Evolutionary conservation across 2,113 vertebrate species (phyloP).

Genomic region (Tachycineta bicolor): DNA sequence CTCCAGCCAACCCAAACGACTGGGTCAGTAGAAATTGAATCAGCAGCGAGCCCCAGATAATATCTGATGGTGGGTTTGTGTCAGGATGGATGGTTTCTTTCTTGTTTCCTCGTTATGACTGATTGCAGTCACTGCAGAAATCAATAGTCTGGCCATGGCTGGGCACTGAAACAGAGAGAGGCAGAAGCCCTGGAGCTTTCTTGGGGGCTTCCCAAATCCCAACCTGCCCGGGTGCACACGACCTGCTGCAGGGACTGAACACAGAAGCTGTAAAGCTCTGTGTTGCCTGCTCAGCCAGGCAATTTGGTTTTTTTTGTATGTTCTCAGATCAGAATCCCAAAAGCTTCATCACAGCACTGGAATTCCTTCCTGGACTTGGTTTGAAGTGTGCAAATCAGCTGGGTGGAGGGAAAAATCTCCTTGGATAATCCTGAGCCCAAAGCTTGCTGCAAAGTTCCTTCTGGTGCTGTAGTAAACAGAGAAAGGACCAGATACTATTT

Average conservation of each 20-base stretch:
- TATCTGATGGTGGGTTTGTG: conserved; percentile 59
- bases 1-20: neutral
- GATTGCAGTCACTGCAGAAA: conserved; percentile 61
- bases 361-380: neutral
- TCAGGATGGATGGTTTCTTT: conserved; percentile 41
- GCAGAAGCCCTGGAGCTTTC: conserved; percentile 29
- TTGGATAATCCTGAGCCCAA: neutral
- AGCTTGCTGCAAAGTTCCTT: neutral
- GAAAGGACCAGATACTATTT: neutral
- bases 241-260: neutral
- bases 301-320: neutral
- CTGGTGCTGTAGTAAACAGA: neutral
- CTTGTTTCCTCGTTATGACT: conserved; percentile 64
- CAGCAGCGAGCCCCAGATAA: conserved; percentile 29
- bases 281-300: neutral
- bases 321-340: neutral
- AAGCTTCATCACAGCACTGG: fast-evolving
- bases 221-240: neutral
- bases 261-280: neutral
- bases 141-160: conserved; percentile 65
- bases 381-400: neutral
- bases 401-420: neutral
- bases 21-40: conserved; percentile 75
- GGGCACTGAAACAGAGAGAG: conserved; percentile 25
- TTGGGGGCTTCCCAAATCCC: conserved; percentile 54